Base-by-base conservation (phyloP, 2,113 vertebrate species). In the Cyprinodon brontotheroides region DNA sequence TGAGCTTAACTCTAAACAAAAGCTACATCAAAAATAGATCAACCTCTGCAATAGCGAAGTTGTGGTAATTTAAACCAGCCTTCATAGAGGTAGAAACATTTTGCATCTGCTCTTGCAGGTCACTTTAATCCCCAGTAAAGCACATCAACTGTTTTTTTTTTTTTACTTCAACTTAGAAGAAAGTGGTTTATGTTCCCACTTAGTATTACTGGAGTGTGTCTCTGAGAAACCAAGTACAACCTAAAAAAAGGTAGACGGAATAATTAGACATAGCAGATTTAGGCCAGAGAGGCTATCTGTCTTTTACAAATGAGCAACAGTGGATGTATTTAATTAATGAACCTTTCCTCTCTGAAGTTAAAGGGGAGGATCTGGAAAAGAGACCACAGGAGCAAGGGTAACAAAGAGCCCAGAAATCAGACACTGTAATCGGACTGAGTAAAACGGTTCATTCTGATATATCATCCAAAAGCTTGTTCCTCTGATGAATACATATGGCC, bases 251-350 rank as follows among this genome's bases (percentile, higher is more conserved):
- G 86, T 79, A 88, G 85, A 75, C 68, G 47, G 80, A 64, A 86
- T 92, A 93, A 93, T 93, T 93, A 91, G 90, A 89, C 80, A 67
- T 68, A 75, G 78, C 79, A 83, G 80, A 88, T 81, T 91, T 71
- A 78, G 92, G 91, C 90, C 90, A 75, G 67, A 76, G 79, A 82
- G 83, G 81, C 79, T 84, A 89, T 87, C 86, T 15, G 72, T 85
- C 83, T 87, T 70, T 68, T 82, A 78, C 80, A 87, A 91, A 89
- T 91, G 92, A 92, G 82, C 66, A 64, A 86, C 76, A 72, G 75
- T 17, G 66, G 72, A 81, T 79, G 82, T 88, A 85, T 87, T 86
- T 75, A 75, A 89, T 89, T 88, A 82, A 89, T 89, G 81, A 88
- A 89, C 81, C 81, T 36, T 84, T 84, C 89, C 86, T 83, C 38